Evolutionary conservation across 2,797 vertebrate genomes (phyloP), one percentile per base, ranked within the genome.

Genomic region (Microhierax caerulescens): DNA sequence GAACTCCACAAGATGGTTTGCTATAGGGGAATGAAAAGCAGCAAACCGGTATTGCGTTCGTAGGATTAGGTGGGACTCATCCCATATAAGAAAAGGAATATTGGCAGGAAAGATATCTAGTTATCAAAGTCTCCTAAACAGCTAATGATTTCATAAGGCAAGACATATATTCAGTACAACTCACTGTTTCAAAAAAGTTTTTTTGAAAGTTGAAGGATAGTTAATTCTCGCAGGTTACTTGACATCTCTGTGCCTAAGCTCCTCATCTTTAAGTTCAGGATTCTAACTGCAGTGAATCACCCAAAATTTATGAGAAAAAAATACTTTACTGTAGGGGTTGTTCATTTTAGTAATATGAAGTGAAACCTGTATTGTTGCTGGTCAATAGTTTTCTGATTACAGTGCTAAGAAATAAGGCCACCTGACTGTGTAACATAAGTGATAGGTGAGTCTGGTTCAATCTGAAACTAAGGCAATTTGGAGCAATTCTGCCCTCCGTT

Each of bases 311-410:
- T 17, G 7, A 57, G 79, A 84, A 70, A 88, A 85, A 34, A 5
- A 17, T 43, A 43, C 37, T 90, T 69, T 68, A 34, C 47, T 39
- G 11, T 37, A 88, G 39, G 11, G 11, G 3, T 51, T 56, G 13
- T 87, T 95, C 16, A 69, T 77, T 94, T 92, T 47, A 70, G 59
- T 56, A 82, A 48, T 63, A 73, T 11, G 10, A 89, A 85, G 15
- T 81, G 34, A 90, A 90, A 90, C 41, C 20, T 57, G 30, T 22
- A 63, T 70, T 92, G 36, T 67, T 79, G 28, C 54, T 89, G 74
- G 56, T 90, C 72, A 93, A 88, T 64, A 74, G 28, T 56, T 87
- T 74, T 76, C 75, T 94, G 92, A 91, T 94, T 85, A 54, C 51
- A 85, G 36, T 30, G 23, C 59, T 57, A 79, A 34, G 50, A 93